A percentile compares a stretch with the other conserved stretches of the same genome.
These are phyloP conservation scores for Chrysomela aeneicollis DNA, from an alignment of 2,888 invertebrate genomes.

Conservation along the genomic window DNA sequence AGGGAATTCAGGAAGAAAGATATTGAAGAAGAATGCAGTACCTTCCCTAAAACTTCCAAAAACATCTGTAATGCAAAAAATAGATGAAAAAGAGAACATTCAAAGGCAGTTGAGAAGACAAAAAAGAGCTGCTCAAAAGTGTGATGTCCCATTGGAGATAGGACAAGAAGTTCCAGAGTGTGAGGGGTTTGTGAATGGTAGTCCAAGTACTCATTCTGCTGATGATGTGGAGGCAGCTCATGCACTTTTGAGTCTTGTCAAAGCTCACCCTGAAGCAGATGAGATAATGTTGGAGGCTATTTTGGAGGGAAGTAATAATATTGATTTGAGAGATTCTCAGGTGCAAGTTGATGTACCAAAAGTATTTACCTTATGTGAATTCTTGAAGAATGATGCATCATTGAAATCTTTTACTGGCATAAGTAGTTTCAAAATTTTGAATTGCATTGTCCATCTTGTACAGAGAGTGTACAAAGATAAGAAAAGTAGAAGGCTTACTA, in stretches of 20 bases:
- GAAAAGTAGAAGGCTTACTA: not conserved
- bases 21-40: not conserved
- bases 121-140: not conserved
- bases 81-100: too few species aligned
- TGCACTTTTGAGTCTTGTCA: too few species aligned
- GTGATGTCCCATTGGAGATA: conserved; percentile 6
- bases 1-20: not conserved
- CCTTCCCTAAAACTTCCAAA: conserved; percentile 5
- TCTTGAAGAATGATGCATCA: conserved; percentile 4
- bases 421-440: too few species aligned
- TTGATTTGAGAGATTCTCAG: too few species aligned
- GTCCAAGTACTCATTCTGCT: too few species aligned
- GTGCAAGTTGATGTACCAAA: conserved; percentile 6
- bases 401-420: conserved; percentile 2
- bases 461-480: conserved; percentile 5
- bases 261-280: too few species aligned
- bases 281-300: too few species aligned
- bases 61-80: too few species aligned
- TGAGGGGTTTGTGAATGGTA: not conserved
- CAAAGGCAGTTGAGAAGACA: too few species aligned
- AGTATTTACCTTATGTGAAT: conserved; percentile 4
- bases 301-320: too few species aligned
- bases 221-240: too few species aligned
- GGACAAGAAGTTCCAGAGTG: conserved; percentile 5
- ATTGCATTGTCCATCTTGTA: too few species aligned